Evolutionary conservation across 2,888 invertebrate species (phyloP).

Genomic region (Nudaria mundana): DNA sequence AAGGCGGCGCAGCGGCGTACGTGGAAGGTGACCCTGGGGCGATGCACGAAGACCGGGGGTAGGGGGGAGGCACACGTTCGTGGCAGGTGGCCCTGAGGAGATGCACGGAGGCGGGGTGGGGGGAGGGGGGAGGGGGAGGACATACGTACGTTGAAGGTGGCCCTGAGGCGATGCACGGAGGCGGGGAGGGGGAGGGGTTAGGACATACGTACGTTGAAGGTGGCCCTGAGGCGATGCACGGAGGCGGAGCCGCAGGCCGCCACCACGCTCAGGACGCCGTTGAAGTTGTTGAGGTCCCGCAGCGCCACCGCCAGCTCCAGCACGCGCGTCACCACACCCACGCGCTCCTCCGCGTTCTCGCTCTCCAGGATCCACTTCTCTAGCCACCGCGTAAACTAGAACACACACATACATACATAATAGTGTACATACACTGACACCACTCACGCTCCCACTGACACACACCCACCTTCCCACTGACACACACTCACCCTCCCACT

Average conservation of each 20-base stretch:
- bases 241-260: slow-evolving; percentile 96
- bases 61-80: slow-evolving; percentile 69
- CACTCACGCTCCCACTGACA: no score
- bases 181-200: not conserved
- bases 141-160: slow-evolving; percentile 85
- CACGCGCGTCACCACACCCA: slow-evolving; percentile 92
- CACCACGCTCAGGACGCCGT: slow-evolving; percentile 96
- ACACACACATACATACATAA: no score
- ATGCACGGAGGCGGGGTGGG: slow-evolving; percentile 80
- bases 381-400: slow-evolving; percentile 96
- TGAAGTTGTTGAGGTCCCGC: slow-evolving; percentile 98
- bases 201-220: slow-evolving; percentile 83
- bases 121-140: not conserved
- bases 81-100: slow-evolving; percentile 91
- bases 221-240: slow-evolving; percentile 92
- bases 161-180: slow-evolving; percentile 90
- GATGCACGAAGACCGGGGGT: no score
- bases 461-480: no score
- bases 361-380: slow-evolving; percentile 97
- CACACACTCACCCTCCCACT: no score
- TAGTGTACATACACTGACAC: no score
- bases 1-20: no score
- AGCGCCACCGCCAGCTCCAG: slow-evolving; percentile 96
- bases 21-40: no score
- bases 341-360: slow-evolving; percentile 97